Evolutionary conservation across 64 coral and sea anemone genomes (phyloP).

Genomic region (Pocillopora verrucosa): DNA sequence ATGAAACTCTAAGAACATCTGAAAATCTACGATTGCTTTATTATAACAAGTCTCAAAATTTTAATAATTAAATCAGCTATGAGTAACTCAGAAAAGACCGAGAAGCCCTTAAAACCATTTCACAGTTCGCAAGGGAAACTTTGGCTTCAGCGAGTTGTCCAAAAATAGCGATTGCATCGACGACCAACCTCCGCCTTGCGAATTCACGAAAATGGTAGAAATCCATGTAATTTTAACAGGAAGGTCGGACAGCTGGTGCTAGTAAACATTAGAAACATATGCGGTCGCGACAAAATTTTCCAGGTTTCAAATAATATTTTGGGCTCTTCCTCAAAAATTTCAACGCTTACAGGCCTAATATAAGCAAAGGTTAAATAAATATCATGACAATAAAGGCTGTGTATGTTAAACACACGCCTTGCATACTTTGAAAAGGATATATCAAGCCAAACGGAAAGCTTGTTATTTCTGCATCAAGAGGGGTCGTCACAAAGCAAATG

Average conservation of each 20-base stretch:
- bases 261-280: conserved; percentile 7
- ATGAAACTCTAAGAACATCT: neutral
- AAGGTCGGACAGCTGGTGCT: conserved; percentile 4
- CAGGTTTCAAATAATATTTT: neutral
- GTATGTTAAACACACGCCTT: conserved; percentile 18
- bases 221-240: neutral
- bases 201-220: neutral
- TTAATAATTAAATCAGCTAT: neutral
- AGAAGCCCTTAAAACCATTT: neutral
- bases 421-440: conserved; percentile 46
- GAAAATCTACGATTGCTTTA: neutral
- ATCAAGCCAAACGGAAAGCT: neutral
- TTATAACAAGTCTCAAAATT: conserved; percentile 12
- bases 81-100: neutral
- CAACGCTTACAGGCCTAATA: neutral
- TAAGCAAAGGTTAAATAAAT: conserved; percentile 35
- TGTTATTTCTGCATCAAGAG: neutral
- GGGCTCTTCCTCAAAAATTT: neutral
- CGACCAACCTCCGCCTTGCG: neutral
- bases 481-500: conserved; percentile 17
- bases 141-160: neutral
- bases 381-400: conserved; percentile 29
- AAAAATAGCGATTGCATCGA: neutral
- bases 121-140: neutral
- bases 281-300: neutral